Conservation (phyloP, 92 coral and sea anemone genomes). For the Pocillopora grandis region DNA sequence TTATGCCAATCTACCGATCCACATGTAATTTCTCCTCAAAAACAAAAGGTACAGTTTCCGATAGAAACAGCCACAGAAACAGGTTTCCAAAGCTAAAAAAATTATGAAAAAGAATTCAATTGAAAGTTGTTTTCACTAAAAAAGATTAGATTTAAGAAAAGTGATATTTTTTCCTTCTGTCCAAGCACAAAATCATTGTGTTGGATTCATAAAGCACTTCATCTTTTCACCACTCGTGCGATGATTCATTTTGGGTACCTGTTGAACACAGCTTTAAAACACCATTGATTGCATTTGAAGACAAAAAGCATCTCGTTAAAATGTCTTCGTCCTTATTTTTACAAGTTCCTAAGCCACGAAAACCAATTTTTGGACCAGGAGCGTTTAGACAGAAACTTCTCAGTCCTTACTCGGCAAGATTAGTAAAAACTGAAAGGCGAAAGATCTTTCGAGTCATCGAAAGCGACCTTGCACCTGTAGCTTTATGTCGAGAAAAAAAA, state of each 20-base stretch:
- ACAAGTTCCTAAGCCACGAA: too few species aligned
- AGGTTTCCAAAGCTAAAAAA: not conserved
- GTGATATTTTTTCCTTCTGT: not conserved
- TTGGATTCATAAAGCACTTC: not conserved
- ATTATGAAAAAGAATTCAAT: not conserved
- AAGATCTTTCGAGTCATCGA: not conserved
- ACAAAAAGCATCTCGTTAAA: not conserved
- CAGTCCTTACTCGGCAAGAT: not conserved
- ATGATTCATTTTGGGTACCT: constrained; percentile 15
- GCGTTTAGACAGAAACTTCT: not conserved
- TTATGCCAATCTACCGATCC: too few species aligned
- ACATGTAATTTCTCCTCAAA: too few species aligned
- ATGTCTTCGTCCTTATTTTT: too few species aligned
- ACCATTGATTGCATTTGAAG: not conserved
- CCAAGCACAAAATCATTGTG: not conserved
- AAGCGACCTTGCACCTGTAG: constrained; percentile 1
- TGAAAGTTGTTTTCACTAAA: not conserved
- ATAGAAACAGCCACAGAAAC: not conserved
- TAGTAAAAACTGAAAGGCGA: not conserved
- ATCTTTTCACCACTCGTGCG: too few species aligned
- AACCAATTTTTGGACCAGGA: not conserved
- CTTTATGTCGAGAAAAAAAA: not conserved
- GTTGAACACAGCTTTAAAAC: constrained; percentile 20
- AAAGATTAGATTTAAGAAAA: not conserved
- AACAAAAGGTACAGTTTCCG: too few species aligned